Conservation (phyloP, 2,888 invertebrate species). For the Pharmacophagus antenor region DNA sequence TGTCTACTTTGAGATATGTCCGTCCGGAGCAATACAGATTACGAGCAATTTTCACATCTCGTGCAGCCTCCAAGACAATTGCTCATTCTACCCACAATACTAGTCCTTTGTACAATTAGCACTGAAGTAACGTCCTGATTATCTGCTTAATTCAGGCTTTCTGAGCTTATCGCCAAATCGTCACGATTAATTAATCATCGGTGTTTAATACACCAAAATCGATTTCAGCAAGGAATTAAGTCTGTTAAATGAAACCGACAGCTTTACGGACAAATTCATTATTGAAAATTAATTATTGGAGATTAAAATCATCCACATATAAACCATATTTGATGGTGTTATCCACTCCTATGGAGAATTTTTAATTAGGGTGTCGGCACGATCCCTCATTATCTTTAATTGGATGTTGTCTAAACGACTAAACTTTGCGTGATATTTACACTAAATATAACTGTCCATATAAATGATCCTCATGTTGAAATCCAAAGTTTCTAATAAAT, state of each 20-base stretch:
- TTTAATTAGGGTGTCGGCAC: neutral
- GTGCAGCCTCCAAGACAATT: slow-evolving; percentile 51
- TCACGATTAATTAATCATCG: neutral
- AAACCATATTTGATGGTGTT: neutral
- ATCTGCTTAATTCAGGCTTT: neutral
- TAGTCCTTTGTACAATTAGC: slow-evolving; percentile 44
- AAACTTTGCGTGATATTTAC: no score
- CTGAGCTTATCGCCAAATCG: no score
- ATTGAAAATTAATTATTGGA: neutral
- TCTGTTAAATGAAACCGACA: neutral
- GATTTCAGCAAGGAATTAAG: neutral
- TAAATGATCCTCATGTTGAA: neutral
- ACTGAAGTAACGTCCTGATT: neutral
- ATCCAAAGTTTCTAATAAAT: neutral
- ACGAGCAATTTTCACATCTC: slow-evolving; percentile 39
- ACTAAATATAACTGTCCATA: no score
- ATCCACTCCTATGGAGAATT: neutral
- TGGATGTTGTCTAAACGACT: neutral
- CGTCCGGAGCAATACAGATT: slow-evolving; percentile 40
- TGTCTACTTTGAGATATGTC: slow-evolving; percentile 47
- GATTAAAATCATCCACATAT: neutral
- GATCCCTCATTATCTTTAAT: neutral
- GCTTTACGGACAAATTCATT: neutral
- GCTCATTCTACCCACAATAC: slow-evolving; percentile 58
- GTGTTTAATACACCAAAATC: no score